phyloP scores from a whole-genome alignment of 1,140 invertebrate genomes.

The Drosophila navojoa region DNA sequence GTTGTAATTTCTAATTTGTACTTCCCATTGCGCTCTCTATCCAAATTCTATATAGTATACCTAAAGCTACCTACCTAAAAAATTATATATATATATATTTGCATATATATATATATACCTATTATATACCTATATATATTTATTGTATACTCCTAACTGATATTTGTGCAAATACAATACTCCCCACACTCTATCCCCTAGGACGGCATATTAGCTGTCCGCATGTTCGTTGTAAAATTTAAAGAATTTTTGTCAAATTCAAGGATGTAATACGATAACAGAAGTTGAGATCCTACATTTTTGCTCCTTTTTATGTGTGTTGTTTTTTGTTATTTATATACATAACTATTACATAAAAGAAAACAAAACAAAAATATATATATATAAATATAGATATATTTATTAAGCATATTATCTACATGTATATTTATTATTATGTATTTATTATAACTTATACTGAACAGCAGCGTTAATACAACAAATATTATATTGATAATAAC shows the following conservation, averaged over 20 bases:
- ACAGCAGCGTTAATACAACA: conserved; percentile 59
- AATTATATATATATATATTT: conserved; percentile 33
- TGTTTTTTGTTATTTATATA: conserved; percentile 82
- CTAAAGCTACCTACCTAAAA: conserved; percentile 36
- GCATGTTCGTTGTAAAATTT: conserved; percentile 73
- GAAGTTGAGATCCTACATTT: conserved; percentile 65
- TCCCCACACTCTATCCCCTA: conserved; percentile 65
- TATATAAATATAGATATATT: conserved; percentile 63
- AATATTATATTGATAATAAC: conserved; percentile 47
- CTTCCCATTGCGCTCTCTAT: conserved; percentile 45
- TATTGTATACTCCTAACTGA: conserved; percentile 45
- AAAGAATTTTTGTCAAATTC: conserved; percentile 56
- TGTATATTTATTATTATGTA: conserved; percentile 83
- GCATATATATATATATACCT: conserved; percentile 31
- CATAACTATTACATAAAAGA: conserved; percentile 70
- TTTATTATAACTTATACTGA: conserved; percentile 81
- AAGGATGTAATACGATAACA: conserved; percentile 42
- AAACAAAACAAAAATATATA: conserved; percentile 42
- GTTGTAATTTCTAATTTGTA: conserved; percentile 31
- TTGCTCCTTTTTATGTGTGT: conserved; percentile 82
- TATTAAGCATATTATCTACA: conserved; percentile 82
- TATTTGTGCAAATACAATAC: conserved; percentile 80
- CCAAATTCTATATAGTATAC: conserved; percentile 34
- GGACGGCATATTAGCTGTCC: conserved; percentile 49
- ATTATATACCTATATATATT: conserved; percentile 28